Base-by-base conservation (phyloP, 2,113 vertebrate genomes). In the Corynorhinus townsendii region DNA sequence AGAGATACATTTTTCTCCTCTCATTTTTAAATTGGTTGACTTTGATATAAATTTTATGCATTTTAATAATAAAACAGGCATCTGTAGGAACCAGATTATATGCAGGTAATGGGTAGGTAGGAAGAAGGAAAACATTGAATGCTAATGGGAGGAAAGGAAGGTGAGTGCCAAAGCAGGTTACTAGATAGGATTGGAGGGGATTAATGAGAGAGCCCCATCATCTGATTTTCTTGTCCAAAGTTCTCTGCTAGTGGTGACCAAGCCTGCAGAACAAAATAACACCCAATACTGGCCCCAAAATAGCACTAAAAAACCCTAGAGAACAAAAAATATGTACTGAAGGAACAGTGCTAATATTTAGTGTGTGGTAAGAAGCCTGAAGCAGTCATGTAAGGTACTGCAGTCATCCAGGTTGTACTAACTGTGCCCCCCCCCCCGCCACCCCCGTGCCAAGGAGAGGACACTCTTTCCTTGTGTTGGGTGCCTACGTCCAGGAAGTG, bases 191-290 rank as follows among this genome's bases (percentile, higher is more conserved):
- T 28, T 52, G 9, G 24, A 52, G 3, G 14, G 6, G 15, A 3
- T 8, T 35, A 11, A 15, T 17, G 1, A 64, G 19, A 35, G 3
- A 64, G 33, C 3, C 9, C 16, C 1, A 0, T 2, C 75, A 11
- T 66, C 45, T 40, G 8, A 80, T 26, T 59, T 47, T 4, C 16
- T 20, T 20, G 19, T 80, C 19, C 5, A 56, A 59, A 26, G 3
- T 19, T 2, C 16, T 81, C 15, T 45, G 8, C 40, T 45, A 24
- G 62, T 8, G n/a, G 10, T 43, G 11, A 3, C 3, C 82, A 86
- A 90, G 5, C 7, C 24, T 12, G 5, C 1, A 47, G 14, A 38
- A 47, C 7, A 80, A 38, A 38, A 14, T 40, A n/a, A 54, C 3
- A 40, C 14, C 72, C 0, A 19, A 19, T 22, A 56, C 5, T 56